phyloP scores from a whole-genome alignment of 2,113 vertebrate genomes.

The Gopherus flavomarginatus region DNA sequence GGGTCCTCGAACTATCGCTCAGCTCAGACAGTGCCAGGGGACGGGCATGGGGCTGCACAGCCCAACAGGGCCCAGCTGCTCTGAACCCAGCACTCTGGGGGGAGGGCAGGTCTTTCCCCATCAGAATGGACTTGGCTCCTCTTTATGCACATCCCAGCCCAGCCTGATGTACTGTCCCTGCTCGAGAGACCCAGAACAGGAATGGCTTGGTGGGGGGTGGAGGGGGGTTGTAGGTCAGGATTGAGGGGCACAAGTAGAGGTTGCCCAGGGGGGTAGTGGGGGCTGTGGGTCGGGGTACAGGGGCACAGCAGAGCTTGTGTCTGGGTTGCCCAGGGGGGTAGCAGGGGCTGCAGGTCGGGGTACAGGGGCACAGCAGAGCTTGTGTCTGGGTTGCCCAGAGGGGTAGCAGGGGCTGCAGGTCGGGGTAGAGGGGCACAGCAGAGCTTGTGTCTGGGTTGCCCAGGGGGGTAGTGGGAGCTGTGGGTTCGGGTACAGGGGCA shows the following conservation, averaged over 20 bases:
- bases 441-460: too few relatives aligned
- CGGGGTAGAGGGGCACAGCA: background rate
- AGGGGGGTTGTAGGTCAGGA: background rate
- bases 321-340: too few relatives aligned
- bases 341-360: background rate
- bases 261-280: too few relatives aligned
- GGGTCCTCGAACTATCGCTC: background rate
- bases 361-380: background rate
- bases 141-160: background rate
- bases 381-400: too few relatives aligned
- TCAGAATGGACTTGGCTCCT: too few relatives aligned
- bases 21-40: background rate
- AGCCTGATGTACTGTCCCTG: background rate
- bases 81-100: background rate
- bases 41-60: too few relatives aligned
- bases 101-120: background rate
- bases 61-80: background rate
- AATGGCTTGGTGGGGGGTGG: background rate
- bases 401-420: background rate
- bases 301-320: background rate
- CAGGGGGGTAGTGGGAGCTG: too few relatives aligned
- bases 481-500: background rate
- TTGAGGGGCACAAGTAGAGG: background rate
- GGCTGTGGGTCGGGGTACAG: background rate
- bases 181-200: background rate